These are phyloP conservation scores for Pachyuromys duprasi DNA, from an alignment of 2,797 vertebrate genomes.

Conservation along the genomic window DNA sequence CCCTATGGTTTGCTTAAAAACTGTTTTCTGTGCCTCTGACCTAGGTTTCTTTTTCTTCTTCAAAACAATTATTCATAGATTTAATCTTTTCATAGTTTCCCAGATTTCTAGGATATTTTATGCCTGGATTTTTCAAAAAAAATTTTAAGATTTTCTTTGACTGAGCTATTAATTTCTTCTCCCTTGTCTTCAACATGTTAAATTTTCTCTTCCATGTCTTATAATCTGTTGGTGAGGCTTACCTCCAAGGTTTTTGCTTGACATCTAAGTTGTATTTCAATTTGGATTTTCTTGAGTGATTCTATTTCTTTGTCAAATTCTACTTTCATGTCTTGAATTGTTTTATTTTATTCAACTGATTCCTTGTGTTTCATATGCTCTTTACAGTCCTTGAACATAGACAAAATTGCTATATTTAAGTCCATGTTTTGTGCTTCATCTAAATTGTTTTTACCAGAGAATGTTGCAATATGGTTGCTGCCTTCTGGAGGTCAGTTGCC, in stretches of 20 bases:
- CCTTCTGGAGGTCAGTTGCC: neutral
- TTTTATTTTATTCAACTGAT: neutral
- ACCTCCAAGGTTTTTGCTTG: neutral
- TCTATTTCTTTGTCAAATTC: neutral
- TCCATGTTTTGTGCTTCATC: neutral
- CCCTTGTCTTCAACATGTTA: neutral
- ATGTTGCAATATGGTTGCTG: neutral
- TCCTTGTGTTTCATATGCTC: neutral
- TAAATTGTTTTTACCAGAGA: neutral
- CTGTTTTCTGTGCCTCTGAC: neutral
- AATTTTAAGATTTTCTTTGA: neutral
- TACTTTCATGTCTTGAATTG: neutral
- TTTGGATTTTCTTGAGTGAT: neutral
- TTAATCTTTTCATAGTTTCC: neutral
- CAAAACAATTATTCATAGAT: neutral
- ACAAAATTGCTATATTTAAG: neutral
- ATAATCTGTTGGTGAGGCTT: neutral
- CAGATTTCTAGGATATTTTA: neutral
- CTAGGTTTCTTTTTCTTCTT: neutral
- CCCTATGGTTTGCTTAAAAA: neutral
- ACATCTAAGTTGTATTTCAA: neutral
- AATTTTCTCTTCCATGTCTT: neutral
- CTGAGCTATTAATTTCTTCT: neutral
- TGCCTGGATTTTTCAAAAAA: neutral
- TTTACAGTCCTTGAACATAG: neutral